Conservation (phyloP, 1,140 invertebrate species). For the Chelonus insularis region DNA sequence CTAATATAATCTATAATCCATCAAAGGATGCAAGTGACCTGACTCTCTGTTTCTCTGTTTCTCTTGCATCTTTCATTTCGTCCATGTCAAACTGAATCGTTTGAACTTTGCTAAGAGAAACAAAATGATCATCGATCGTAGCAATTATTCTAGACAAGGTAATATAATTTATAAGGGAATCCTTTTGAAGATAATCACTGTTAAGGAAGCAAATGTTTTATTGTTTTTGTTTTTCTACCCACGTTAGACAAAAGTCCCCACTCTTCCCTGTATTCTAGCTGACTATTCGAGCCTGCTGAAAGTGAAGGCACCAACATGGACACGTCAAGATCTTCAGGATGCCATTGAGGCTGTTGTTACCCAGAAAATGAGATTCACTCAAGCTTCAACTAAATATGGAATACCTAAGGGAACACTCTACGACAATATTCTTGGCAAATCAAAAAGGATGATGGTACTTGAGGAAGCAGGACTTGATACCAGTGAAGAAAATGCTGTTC, state of each 20-base stretch:
- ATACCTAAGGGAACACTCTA: slow-evolving; percentile 79
- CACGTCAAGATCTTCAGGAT: slow-evolving; percentile 72
- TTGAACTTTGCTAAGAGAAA: too few relatives aligned
- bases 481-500: slow-evolving; percentile 67
- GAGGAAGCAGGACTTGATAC: slow-evolving; percentile 69
- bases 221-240: too few relatives aligned
- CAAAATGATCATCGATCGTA: too few relatives aligned
- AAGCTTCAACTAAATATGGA: slow-evolving; percentile 70
- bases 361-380: slow-evolving; percentile 76
- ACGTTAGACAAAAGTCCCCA: slow-evolving; percentile 38
- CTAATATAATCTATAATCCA: too few relatives aligned
- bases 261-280: slow-evolving; percentile 58
- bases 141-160: too few relatives aligned
- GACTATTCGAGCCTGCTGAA: slow-evolving; percentile 66
- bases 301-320: slow-evolving; percentile 77
- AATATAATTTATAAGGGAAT: too few relatives aligned
- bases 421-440: slow-evolving; percentile 78
- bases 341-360: slow-evolving; percentile 75
- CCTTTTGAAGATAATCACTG: too few relatives aligned
- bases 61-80: too few relatives aligned
- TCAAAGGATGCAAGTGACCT: too few relatives aligned
- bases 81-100: too few relatives aligned
- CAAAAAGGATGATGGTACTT: slow-evolving; percentile 74
- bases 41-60: too few relatives aligned
- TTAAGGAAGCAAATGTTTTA: too few relatives aligned